A percentile compares a stretch with the other conserved stretches of the same genome.
Evolutionary conservation across 2,797 vertebrate genomes (phyloP).

Genomic region (Selene dorsalis): DNA sequence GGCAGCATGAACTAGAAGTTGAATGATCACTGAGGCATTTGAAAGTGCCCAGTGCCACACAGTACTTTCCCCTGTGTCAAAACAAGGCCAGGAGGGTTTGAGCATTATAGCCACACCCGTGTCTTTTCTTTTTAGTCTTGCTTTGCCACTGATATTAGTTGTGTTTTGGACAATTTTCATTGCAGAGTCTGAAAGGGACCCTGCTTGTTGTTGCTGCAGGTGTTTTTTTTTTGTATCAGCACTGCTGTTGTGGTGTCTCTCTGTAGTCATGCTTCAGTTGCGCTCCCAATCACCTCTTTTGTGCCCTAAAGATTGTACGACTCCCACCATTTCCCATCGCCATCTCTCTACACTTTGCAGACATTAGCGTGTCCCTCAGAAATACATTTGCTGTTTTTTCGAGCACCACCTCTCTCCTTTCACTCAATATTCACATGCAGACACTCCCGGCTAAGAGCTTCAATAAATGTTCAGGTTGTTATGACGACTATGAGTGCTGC

Average conservation of each 20-base stretch:
- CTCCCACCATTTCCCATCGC: constrained; percentile 4
- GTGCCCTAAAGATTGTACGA: not conserved
- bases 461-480: constrained; percentile 75
- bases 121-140: constrained; percentile 13
- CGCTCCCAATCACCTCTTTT: constrained; percentile 9
- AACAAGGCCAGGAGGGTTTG: constrained; percentile 19
- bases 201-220: constrained; percentile 16
- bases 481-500: constrained; percentile 70
- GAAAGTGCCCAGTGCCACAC: constrained; percentile 15
- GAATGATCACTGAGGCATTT: constrained; percentile 8
- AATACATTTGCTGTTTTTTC: constrained; percentile 42
- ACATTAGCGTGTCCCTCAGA: constrained; percentile 35
- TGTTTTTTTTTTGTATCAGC: constrained; percentile 11
- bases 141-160: constrained; percentile 9
- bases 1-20: constrained; percentile 78
- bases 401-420: constrained; percentile 38
- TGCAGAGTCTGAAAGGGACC: constrained; percentile 11
- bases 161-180: constrained; percentile 6
- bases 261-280: constrained; percentile 20
- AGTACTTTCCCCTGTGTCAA: constrained; percentile 16
- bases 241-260: not conserved
- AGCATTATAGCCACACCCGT: constrained; percentile 2
- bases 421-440: constrained; percentile 58
- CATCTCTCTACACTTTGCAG: constrained; percentile 8
- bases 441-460: constrained; percentile 64